These are phyloP conservation scores for Scaptomyza reducta DNA, from an alignment of 2,888 invertebrate species.

Conservation along the genomic window DNA sequence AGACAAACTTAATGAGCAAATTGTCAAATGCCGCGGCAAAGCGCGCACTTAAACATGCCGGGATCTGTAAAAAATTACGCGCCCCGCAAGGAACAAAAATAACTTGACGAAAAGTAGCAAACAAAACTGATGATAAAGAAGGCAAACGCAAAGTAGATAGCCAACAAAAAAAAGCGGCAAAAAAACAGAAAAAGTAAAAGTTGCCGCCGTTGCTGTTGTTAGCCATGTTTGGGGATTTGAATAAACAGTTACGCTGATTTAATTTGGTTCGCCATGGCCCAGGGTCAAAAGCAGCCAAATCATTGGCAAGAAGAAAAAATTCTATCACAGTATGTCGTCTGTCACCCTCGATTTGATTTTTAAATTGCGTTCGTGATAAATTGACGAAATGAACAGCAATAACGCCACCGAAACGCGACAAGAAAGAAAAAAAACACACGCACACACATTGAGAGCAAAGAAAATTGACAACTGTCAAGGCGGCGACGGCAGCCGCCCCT, in stretches of 20 bases:
- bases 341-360: constrained; percentile 83
- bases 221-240: constrained; percentile 81
- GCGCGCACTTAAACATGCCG: constrained; percentile 77
- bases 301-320: constrained; percentile 56
- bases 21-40: constrained; percentile 80
- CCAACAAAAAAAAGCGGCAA: constrained; percentile 11
- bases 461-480: constrained; percentile 79
- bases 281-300: constrained; percentile 23
- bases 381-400: constrained; percentile 81
- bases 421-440: constrained; percentile 7
- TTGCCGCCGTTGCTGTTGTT: constrained; percentile 54
- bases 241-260: constrained; percentile 84
- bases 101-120: constrained; percentile 64
- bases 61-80: constrained; percentile 43
- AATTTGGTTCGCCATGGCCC: constrained; percentile 65
- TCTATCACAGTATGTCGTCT: constrained; percentile 78
- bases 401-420: constrained; percentile 49
- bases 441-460: constrained; percentile 22
- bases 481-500: constrained; percentile 10
- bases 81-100: constrained; percentile 56
- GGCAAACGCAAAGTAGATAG: constrained; percentile 12
- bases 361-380: constrained; percentile 81
- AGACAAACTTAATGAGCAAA: constrained; percentile 83
- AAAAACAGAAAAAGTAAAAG: constrained; percentile 45
- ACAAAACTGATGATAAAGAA: constrained; percentile 37